Evolutionary conservation across 2,888 invertebrate species (phyloP).

Genomic region (Leptinotarsa rubiginosa): DNA sequence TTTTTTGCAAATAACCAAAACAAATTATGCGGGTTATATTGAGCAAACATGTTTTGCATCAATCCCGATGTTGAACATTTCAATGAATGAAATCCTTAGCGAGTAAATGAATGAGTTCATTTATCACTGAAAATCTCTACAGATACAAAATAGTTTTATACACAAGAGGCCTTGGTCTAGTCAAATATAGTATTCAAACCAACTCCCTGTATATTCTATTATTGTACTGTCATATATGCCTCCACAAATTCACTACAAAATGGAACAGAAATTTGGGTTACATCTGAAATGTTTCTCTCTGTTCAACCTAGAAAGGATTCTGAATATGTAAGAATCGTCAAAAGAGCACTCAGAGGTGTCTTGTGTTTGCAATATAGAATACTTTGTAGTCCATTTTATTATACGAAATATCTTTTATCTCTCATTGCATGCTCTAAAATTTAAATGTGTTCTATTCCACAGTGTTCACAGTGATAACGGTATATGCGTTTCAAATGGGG

Average conservation of each 20-base stretch:
- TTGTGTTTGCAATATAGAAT: constrained; percentile 37
- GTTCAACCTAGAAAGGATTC: constrained; percentile 24
- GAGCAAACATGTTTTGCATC: too few relatives aligned
- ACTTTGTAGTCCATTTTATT: constrained; percentile 37
- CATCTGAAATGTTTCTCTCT: neutral
- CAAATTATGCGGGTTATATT: too few relatives aligned
- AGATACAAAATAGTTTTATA: too few relatives aligned
- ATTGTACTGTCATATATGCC: neutral
- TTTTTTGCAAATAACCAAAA: too few relatives aligned
- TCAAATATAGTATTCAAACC: neutral
- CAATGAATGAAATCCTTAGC: too few relatives aligned
- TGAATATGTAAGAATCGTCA: constrained; percentile 34
- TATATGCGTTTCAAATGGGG: neutral
- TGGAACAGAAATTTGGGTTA: constrained; percentile 2
- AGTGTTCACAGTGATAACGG: neutral
- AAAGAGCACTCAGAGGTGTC: constrained; percentile 36
- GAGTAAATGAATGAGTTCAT: too few relatives aligned
- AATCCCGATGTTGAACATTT: too few relatives aligned
- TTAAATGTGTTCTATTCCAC: constrained; percentile 24
- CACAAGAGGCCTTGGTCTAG: too few relatives aligned
- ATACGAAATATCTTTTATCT: constrained; percentile 36
- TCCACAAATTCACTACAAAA: neutral
- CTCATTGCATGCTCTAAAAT: constrained; percentile 28
- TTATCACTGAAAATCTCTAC: too few relatives aligned
- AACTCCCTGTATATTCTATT: neutral